Evolutionary conservation across 2,797 vertebrate genomes (phyloP).

Genomic region (Esox masquinongy): DNA sequence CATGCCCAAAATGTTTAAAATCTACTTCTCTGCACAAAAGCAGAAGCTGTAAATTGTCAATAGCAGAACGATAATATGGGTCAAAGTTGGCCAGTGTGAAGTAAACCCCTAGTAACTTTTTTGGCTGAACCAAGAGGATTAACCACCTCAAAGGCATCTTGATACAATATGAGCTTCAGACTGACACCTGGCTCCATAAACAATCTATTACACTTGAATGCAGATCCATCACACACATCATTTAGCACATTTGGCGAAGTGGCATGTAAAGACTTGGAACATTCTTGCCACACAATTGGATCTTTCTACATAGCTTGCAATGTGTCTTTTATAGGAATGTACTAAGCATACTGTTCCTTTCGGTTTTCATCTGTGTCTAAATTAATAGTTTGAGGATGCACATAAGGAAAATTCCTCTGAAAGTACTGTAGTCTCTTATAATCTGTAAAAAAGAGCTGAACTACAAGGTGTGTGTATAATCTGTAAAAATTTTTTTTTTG

Average conservation of each 20-base stretch:
- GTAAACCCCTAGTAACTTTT: constrained; percentile 40
- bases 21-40: constrained; percentile 35
- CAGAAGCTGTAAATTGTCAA: constrained; percentile 39
- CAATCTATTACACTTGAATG: background rate
- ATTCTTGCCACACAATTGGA: constrained; percentile 34
- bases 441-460: constrained; percentile 21
- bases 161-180: constrained; percentile 35
- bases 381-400: constrained; percentile 34
- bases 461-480: constrained; percentile 40
- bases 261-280: background rate
- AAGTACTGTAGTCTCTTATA: constrained; percentile 34
- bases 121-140: constrained; percentile 30
- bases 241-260: constrained; percentile 3
- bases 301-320: constrained; percentile 32
- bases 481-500: too few species aligned
- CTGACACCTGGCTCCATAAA: constrained; percentile 5
- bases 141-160: constrained; percentile 33
- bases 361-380: constrained; percentile 35
- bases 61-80: constrained; percentile 24
- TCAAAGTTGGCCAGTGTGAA: constrained; percentile 34
- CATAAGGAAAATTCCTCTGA: constrained; percentile 31
- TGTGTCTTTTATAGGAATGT: constrained; percentile 32
- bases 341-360: constrained; percentile 35
- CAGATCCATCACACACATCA: constrained; percentile 29
- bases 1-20: constrained; percentile 38